Evolutionary conservation across 2,888 invertebrate genomes (phyloP), one percentile per base, ranked within the genome.

Genomic region (Balanococcus diminutus): DNA sequence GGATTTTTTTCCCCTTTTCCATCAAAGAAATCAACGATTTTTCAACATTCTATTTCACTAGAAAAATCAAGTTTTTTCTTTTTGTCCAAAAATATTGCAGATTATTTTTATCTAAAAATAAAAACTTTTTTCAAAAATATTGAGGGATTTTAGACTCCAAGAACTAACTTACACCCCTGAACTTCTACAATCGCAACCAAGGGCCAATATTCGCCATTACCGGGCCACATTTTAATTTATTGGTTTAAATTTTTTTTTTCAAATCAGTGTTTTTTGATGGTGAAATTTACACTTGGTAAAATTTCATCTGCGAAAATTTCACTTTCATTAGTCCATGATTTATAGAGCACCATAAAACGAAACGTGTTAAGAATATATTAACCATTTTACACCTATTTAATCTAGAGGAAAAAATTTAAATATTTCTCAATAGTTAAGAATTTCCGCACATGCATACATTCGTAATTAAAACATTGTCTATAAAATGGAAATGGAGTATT

Each of bases 381-480:
- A 67, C 61, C 61, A 28, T 67, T 28, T 67, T 67, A 67, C 28
- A 67, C 61, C 28, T 28, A 67, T 67, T 22, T 67, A 67, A 25
- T 28, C 61, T 22, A 3, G 9, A 14, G 11, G 1, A 67, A 67
- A 67, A 67, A 67, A 67, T 67, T 67, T 67, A 67, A 67, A 67
- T 67, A 67, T 67, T 67, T 67, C 61, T 67, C 61, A 67, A 67
- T 67, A 67, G 9, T 1, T 28, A 67, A 19, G 25, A 67, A 67
- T 67, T 67, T 67, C 61, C 61, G 61, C 28, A 67, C 22, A n/a
- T 16, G 36, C 36, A 19, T 28, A 14, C 61, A 28, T 67, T 67
- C 28, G 61, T 67, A 67, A 67, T 67, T 67, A 67, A 67, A 67
- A 67, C 61, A 28, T 67, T 67, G 25, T 67, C 61, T 67, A 67